Evolutionary conservation across 2,888 invertebrate genomes (phyloP), one percentile per base, ranked within the genome.

Genomic region (Cryptops parisi): DNA sequence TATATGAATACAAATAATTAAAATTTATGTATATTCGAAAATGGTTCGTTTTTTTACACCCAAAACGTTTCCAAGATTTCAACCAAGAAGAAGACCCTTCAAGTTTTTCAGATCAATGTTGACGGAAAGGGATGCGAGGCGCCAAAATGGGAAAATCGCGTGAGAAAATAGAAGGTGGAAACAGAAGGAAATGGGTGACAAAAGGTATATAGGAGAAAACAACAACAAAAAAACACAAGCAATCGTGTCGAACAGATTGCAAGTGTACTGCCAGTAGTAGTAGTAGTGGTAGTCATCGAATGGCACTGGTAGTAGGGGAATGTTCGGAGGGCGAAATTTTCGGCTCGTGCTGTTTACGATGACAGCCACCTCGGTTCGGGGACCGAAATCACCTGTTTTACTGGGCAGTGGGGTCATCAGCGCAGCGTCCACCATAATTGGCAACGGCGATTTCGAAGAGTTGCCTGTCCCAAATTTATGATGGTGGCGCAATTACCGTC

Each of bases 401-500:
- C 38, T 21, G 48, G 9, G 48, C 48, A 33, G 48, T 38, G 33
- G 38, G 48, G 26, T 33, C 33, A 33, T 33, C 33, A 33, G 9
- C 33, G 33, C 6, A 33, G 33, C 15, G 33, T 33, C 6, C 33
- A 15, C 33, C 33, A 33, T 48, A 48, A 48, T 48, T 48, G 48
- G 48, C 27, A n/a, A 33, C 21, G 24, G n/a, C 33, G 33, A 48
- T 33, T 33, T n/a, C 38, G 17, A 25, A 44, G 45, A 46, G 50
- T 23, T 50, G 50, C 5, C 40, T 50, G 50, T 50, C 50, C 40
- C 50, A 40, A 50, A 50, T 50, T 50, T 50, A 50, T 50, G 50
- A 50, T 24, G 6, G 50, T 12, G 24, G 40, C 22, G 50, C 50
- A 50, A 50, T 50, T 50, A 50, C 40, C 41, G 50, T 50, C 50